Evolutionary conservation across 1,140 invertebrate genomes (phyloP).

Genomic region (Aradophagus sp.): DNA sequence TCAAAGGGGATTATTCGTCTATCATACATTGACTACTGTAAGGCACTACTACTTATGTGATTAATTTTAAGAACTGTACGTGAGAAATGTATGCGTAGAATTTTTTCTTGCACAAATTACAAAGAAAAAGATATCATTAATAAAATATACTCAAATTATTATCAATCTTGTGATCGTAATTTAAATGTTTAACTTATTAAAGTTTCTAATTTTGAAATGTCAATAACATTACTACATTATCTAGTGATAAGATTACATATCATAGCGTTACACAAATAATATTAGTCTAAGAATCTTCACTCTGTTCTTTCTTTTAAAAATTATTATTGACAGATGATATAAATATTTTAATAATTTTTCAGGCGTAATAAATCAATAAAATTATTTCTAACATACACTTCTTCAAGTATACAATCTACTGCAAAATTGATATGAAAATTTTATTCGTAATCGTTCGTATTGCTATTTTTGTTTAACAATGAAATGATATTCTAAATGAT

Average conservation of each 20-base stretch:
- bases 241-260: not conserved
- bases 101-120: not conserved
- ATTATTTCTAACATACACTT: constrained; percentile 35
- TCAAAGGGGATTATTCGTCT: constrained; percentile 28
- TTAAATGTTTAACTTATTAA: too few relatives aligned
- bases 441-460: constrained; percentile 33
- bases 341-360: too few relatives aligned
- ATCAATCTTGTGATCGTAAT: too few relatives aligned
- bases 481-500: constrained; percentile 35
- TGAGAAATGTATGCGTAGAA: constrained; percentile 18
- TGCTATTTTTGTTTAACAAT: constrained; percentile 37
- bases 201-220: too few relatives aligned
- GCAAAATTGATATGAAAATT: constrained; percentile 50
- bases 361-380: too few relatives aligned
- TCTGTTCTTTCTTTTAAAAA: too few relatives aligned
- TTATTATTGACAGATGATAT: too few relatives aligned
- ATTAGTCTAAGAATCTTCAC: too few relatives aligned
- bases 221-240: not conserved
- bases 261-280: too few relatives aligned
- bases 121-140: too few relatives aligned
- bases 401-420: constrained; percentile 25
- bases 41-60: constrained; percentile 54
- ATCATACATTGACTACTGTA: constrained; percentile 55
- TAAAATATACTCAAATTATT: too few relatives aligned
- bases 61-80: constrained; percentile 34